Evolutionary conservation across 1,140 invertebrate species (phyloP), one percentile per base, ranked within the genome.

Genomic region (Drosophila tsacasi): DNA sequence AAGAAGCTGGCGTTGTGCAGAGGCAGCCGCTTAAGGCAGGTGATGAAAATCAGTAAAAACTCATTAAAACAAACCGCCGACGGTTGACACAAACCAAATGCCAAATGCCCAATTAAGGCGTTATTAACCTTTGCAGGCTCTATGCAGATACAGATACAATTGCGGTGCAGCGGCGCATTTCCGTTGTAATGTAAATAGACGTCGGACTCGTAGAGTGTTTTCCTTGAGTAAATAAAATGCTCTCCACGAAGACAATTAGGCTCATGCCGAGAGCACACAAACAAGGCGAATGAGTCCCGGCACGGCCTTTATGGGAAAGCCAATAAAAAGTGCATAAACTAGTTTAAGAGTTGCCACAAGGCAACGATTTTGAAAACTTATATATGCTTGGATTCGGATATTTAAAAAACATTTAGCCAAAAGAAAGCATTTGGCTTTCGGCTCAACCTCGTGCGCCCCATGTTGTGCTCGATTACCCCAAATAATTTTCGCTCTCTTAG

Each of bases 391-490:
- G 5, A 62, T 39, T 27, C 6, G 27, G 60, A 63, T 85, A 85
- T 85, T 85, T 81, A 85, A 85, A 89, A 87, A 78, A 78, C 84
- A 83, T 87, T 87, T 81, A 89, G 61, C 39, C 44, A 23, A 44
- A 42, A 66, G 42, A 67, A 60, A 40, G 21, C 12, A 67, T 52
- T 59, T 17, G 30, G 25, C 12, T 32, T 65, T 52, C 32, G 19
- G n/a, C 50, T 61, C 60, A 60, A 50, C 59, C 86, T 72, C 65
- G 87, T 55, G 54, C 76, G 81, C 81, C 81, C 78, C 85, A 89
- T 84, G 84, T 90, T 82, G 84, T 90, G 84, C 55, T 89, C 85
- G 81, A 89, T 89, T 90, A 89, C 81, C 85, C 81, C 84, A 89
- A 84, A 89, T 90, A 85, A 85, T 85, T 85, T 72, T 83, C 39